phyloP scores from a whole-genome alignment of 64 coral and sea anemone genomes.

The Porites lutea region DNA sequence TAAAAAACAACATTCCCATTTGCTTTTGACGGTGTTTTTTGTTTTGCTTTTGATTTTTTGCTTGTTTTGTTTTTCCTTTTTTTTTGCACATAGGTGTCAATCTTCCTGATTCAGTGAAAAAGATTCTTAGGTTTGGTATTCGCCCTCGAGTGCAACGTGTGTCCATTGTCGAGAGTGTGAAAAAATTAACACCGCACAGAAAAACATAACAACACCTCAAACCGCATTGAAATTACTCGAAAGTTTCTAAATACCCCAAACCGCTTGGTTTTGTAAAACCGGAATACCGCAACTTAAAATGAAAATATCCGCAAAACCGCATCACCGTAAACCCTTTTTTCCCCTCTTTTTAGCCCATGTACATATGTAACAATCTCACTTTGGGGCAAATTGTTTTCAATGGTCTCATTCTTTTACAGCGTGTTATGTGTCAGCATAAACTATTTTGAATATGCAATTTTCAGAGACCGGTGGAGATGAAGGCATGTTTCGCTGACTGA shows the following conservation, averaged over 20 bases:
- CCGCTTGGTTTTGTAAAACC: slow-evolving; percentile 7
- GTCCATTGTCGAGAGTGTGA: too few relatives aligned
- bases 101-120: slow-evolving; percentile 16
- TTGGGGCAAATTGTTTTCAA: slow-evolving; percentile 4
- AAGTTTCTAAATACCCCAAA: slow-evolving; percentile 5
- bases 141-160: slow-evolving; percentile 1
- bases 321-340: not conserved
- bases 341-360: not conserved
- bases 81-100: slow-evolving; percentile 11
- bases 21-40: not conserved
- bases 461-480: not conserved
- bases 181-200: not conserved
- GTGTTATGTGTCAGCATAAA: not conserved
- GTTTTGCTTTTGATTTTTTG: slow-evolving; percentile 3
- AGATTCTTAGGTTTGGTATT: not conserved
- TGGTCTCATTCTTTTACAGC: not conserved
- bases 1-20: slow-evolving; percentile 3
- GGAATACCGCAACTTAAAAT: not conserved
- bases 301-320: not conserved
- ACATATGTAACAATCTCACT: not conserved
- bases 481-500: not conserved
- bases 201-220: not conserved
- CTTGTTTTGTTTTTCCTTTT: not conserved
- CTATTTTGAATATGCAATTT: slow-evolving; percentile 5
- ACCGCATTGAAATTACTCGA: not conserved